These are phyloP conservation scores for Dermolepida albohirtum DNA, from an alignment of 2,888 invertebrate genomes.

Conservation along the genomic window DNA sequence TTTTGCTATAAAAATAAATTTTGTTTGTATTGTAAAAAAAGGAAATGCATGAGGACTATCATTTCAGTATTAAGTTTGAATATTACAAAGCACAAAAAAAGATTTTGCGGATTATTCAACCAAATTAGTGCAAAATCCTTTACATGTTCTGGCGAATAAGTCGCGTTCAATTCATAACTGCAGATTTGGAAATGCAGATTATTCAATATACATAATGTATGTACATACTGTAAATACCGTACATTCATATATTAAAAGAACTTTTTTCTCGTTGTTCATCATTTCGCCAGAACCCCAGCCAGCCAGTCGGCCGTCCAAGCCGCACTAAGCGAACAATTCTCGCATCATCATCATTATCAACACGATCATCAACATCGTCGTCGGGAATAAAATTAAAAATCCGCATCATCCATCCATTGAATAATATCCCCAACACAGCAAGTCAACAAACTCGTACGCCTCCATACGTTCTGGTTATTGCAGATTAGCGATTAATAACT, in stretches of 20 bases:
- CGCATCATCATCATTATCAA: conserved; percentile 34
- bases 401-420: conserved; percentile 38
- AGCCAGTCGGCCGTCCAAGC: background rate
- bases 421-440: conserved; percentile 29
- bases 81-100: conserved; percentile 8
- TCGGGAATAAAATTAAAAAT: conserved; percentile 49
- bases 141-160: background rate
- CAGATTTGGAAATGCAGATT: conserved; percentile 27
- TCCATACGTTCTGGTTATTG: conserved; percentile 54
- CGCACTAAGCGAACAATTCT: conserved; percentile 17
- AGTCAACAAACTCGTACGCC: conserved; percentile 50
- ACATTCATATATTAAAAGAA: conserved; percentile 20
- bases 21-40: too few relatives aligned
- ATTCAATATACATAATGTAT: conserved; percentile 14
- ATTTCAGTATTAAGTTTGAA: too few relatives aligned
- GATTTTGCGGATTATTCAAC: conserved; percentile 28
- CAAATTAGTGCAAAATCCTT: conserved; percentile 31
- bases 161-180: conserved; percentile 11
- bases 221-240: too few relatives aligned
- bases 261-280: background rate
- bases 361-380: conserved; percentile 38
- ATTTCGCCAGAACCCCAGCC: too few relatives aligned
- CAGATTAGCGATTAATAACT: conserved; percentile 59
- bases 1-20: too few relatives aligned
- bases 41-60: too few relatives aligned